phyloP scores from a whole-genome alignment of 2,113 vertebrate species.

The Leptobrachium ailaonicum region DNA sequence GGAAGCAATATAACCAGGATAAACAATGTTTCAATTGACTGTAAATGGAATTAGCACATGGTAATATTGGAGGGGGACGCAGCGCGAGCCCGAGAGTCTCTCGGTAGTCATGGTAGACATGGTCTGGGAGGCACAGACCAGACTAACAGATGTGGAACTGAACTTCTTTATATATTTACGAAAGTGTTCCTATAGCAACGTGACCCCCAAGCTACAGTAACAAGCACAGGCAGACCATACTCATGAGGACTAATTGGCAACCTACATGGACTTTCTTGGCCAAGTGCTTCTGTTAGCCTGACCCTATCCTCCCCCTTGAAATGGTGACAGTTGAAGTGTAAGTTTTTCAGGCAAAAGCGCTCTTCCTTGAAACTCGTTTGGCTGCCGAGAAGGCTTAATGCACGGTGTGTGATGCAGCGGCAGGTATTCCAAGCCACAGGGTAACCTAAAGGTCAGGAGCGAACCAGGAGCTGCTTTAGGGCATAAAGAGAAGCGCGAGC shows the following conservation, averaged over 20 bases:
- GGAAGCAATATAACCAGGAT: no score
- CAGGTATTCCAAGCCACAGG: neutral
- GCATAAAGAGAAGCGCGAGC: neutral
- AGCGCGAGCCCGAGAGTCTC: neutral
- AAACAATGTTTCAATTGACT: neutral
- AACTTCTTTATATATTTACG: slow-evolving; percentile 7
- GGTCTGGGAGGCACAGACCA: slow-evolving; percentile 26
- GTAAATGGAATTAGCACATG: neutral
- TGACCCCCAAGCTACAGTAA: no score
- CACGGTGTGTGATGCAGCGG: neutral
- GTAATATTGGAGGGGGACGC: neutral
- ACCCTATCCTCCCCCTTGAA: neutral
- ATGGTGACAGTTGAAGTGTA: neutral
- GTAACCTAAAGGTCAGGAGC: slow-evolving; percentile 12
- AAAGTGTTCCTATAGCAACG: neutral
- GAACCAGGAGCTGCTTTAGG: neutral
- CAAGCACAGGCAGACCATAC: neutral
- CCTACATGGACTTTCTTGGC: neutral
- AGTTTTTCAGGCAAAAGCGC: slow-evolving; percentile 1
- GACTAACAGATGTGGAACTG: slow-evolving; percentile 39
- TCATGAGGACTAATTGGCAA: neutral
- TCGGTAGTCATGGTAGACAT: slow-evolving; percentile 19
- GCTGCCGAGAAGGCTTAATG: neutral
- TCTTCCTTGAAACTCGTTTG: neutral
- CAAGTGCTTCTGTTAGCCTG: neutral